Evolutionary conservation across 2,888 invertebrate species (phyloP).

Genomic region (Heliconius sara): DNA sequence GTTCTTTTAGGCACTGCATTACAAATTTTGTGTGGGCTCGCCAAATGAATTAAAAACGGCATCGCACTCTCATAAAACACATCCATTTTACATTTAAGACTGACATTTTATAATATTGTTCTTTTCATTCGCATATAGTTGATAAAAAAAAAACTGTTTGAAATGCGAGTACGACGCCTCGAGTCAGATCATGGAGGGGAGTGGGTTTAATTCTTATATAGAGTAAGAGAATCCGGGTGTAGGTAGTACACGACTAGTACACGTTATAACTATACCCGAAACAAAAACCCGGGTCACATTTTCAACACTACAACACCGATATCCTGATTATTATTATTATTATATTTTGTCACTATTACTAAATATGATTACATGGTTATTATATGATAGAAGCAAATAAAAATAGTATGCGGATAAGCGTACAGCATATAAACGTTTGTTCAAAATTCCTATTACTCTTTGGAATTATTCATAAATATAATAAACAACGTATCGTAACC

Average conservation of each 20-base stretch:
- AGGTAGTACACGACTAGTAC: slow-evolving; percentile 67
- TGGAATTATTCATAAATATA: slow-evolving; percentile 57
- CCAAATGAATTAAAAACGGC: slow-evolving; percentile 52
- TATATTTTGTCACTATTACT: slow-evolving; percentile 60
- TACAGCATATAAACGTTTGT: slow-evolving; percentile 66
- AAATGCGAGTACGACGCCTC: slow-evolving; percentile 9
- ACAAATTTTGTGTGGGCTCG: slow-evolving; percentile 54
- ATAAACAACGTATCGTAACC: not conserved
- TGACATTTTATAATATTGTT: not conserved
- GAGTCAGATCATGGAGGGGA: slow-evolving; percentile 7
- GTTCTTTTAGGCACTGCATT: slow-evolving; percentile 78
- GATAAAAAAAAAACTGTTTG: not conserved
- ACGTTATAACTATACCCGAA: slow-evolving; percentile 69
- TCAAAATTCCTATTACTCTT: slow-evolving; percentile 76
- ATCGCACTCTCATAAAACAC: not conserved
- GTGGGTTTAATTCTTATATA: slow-evolving; percentile 3
- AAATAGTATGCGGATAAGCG: slow-evolving; percentile 38
- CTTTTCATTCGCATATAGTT: not conserved
- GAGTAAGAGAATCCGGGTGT: slow-evolving; percentile 34
- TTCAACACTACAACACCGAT: slow-evolving; percentile 67
- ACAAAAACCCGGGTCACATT: slow-evolving; percentile 59
- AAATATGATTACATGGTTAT: slow-evolving; percentile 65
- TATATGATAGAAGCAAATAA: slow-evolving; percentile 51
- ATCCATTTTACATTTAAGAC: not conserved
- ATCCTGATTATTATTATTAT: slow-evolving; percentile 60